Evolutionary conservation across 2,888 invertebrate species (phyloP).

Genomic region (Yponomeuta sedellus): DNA sequence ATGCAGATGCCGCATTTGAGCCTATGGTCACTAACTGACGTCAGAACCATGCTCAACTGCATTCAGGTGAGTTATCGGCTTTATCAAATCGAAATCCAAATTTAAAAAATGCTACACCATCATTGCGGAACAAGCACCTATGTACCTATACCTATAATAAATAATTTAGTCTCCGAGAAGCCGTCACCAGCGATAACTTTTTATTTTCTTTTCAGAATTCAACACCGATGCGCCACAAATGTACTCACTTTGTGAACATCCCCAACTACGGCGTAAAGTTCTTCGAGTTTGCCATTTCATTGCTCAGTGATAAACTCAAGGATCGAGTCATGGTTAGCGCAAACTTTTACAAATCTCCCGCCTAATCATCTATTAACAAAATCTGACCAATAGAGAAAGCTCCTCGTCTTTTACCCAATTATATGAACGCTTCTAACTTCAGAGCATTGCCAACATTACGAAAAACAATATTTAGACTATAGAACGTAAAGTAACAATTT

Average conservation of each 20-base stretch:
- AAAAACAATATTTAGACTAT: slow-evolving; percentile 14
- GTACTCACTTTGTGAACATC: slow-evolving; percentile 91
- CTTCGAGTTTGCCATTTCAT: slow-evolving; percentile 87
- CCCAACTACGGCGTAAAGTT: slow-evolving; percentile 87
- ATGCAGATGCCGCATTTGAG: slow-evolving; percentile 90
- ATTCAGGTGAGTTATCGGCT: no score
- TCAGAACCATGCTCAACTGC: slow-evolving; percentile 85
- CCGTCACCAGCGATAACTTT: no score
- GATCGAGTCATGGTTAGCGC: slow-evolving; percentile 84
- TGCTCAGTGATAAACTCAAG: slow-evolving; percentile 90
- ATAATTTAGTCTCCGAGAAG: no score
- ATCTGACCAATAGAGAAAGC: background rate
- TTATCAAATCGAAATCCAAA: no score
- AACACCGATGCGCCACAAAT: slow-evolving; percentile 93
- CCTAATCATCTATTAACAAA: background rate
- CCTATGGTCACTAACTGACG: slow-evolving; percentile 87
- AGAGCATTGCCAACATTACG: slow-evolving; percentile 7
- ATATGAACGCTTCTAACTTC: slow-evolving; percentile 19
- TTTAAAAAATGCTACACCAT: no score
- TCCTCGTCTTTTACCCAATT: no score
- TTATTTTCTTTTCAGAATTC: slow-evolving; percentile 79
- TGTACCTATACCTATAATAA: no score
- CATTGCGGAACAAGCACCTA: no score
- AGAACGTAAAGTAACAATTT: slow-evolving; percentile 16
- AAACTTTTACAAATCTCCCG: background rate